Conservation (phyloP, 2,113 vertebrate species). For the Felis catus region DNA sequence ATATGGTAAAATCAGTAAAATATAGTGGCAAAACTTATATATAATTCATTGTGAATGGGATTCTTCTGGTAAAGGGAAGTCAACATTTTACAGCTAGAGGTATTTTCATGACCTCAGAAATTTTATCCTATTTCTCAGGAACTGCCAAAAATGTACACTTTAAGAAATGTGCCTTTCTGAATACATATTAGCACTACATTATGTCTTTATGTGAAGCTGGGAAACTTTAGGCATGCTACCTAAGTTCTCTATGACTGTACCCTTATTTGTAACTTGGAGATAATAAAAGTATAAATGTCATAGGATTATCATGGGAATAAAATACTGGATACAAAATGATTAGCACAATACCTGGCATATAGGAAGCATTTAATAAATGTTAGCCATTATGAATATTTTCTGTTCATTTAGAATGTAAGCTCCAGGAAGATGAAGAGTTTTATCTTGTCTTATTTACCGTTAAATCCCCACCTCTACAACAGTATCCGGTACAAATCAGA, state of each 20-base stretch:
- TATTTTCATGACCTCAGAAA: constrained; percentile 23
- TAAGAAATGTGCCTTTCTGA: not conserved
- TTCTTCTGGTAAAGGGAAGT: constrained; percentile 32
- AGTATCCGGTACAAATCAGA: constrained; percentile 20
- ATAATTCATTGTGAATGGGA: constrained; percentile 7
- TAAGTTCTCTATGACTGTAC: not conserved
- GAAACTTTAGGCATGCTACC: not conserved
- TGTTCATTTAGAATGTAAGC: constrained; percentile 7
- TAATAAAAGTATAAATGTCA: constrained; percentile 6
- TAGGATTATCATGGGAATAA: not conserved
- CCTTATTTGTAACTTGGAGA: not conserved
- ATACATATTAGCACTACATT: not conserved
- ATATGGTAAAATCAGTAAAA: constrained; percentile 16
- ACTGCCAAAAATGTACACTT: constrained; percentile 38
- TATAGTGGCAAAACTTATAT: not conserved
- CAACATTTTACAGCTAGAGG: not conserved
- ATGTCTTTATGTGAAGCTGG: not conserved
- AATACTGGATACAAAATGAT: constrained; percentile 25
- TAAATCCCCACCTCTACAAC: not conserved
- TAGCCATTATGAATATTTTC: not conserved
- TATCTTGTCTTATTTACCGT: not conserved
- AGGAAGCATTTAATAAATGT: not conserved
- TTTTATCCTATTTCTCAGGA: constrained; percentile 36
- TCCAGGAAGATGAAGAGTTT: constrained; percentile 4
- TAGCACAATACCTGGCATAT: not conserved